Conservation (phyloP, 92 coral and sea anemone genomes). For the Parazoanthus swiftii region DNA sequence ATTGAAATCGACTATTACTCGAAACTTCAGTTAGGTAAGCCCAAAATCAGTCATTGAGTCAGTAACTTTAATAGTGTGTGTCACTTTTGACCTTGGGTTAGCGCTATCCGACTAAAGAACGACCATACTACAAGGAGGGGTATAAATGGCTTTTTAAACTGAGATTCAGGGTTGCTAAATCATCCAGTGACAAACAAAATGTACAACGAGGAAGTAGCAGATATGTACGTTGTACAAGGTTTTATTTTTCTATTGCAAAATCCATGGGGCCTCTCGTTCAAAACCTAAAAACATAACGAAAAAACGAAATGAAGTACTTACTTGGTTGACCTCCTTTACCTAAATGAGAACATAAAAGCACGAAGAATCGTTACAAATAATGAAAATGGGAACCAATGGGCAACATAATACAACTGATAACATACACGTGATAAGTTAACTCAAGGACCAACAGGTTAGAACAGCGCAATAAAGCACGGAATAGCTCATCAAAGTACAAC, state of each 20-base stretch:
- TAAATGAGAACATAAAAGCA: background rate
- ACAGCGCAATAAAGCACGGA: background rate
- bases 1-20: no score
- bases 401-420: background rate
- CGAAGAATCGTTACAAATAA: background rate
- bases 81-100: no score
- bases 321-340: conserved; percentile 18
- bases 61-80: no score
- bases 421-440: no score
- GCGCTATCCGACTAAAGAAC: no score
- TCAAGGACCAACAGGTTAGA: background rate
- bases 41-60: no score
- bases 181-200: no score
- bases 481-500: background rate
- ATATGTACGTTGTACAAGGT: conserved; percentile 35
- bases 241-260: background rate
- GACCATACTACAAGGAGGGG: no score
- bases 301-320: conserved; percentile 7
- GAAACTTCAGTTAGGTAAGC: no score
- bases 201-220: no score
- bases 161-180: no score
- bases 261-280: background rate
- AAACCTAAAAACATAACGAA: conserved; percentile 7
- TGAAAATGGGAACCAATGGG: background rate
- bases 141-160: no score